phyloP scores from a whole-genome alignment of 1,140 invertebrate species.

The Achroia grisella region DNA sequence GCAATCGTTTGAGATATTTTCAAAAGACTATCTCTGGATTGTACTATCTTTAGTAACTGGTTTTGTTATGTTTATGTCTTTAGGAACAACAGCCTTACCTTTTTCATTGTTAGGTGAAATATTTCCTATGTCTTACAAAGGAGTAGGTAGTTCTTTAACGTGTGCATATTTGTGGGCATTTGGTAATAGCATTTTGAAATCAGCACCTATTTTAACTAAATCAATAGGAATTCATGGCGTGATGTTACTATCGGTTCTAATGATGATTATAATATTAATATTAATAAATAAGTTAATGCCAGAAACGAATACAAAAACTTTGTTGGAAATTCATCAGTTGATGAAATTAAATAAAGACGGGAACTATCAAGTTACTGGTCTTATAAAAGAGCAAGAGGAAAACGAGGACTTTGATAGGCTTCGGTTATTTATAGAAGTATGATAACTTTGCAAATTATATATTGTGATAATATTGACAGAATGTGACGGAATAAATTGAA shows the following conservation, averaged over 20 bases:
- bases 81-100: constrained; percentile 14
- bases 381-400: neutral
- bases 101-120: constrained; percentile 15
- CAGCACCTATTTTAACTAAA: neutral
- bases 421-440: neutral
- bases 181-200: constrained; percentile 11
- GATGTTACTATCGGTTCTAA: neutral
- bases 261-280: constrained; percentile 11
- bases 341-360: constrained; percentile 2
- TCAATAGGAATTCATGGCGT: constrained; percentile 6
- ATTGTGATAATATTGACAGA: too few relatives aligned
- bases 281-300: constrained; percentile 12
- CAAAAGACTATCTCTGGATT: constrained; percentile 15
- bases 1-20: constrained; percentile 11
- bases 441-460: neutral
- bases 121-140: constrained; percentile 17
- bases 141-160: constrained; percentile 14
- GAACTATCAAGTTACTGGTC: neutral
- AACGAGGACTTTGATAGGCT: neutral
- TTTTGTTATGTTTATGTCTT: constrained; percentile 19
- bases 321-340: constrained; percentile 9
- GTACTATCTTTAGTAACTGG: constrained; percentile 10
- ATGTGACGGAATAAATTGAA: too few relatives aligned
- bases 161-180: constrained; percentile 18
- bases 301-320: constrained; percentile 10